Conservation (phyloP, 2,888 invertebrate species). For the Slavum lentiscoides region DNA sequence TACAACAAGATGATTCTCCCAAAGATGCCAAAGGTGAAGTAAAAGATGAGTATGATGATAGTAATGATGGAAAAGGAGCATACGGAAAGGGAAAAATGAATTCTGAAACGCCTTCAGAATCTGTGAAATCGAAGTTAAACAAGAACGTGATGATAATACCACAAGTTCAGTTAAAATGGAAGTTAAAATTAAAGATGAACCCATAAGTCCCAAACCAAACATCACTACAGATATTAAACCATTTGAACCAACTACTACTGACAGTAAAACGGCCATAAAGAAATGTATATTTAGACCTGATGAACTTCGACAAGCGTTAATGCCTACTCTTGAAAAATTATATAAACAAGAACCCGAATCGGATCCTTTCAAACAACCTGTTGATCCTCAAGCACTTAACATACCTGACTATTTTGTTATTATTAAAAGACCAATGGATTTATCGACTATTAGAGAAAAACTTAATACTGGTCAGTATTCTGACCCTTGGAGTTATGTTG, state of each 20-base stretch:
- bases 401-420: slow-evolving; percentile 97
- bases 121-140: slow-evolving; percentile 34
- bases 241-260: slow-evolving; percentile 47
- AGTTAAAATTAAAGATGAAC: slow-evolving; percentile 46
- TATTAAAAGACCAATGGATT: slow-evolving; percentile 94
- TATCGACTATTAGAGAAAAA: slow-evolving; percentile 91
- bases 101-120: slow-evolving; percentile 30
- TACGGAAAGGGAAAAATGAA: slow-evolving; percentile 51
- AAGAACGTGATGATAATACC: slow-evolving; percentile 34
- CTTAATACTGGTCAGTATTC: slow-evolving; percentile 90
- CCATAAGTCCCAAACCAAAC: slow-evolving; percentile 45
- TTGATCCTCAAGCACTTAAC: slow-evolving; percentile 87
- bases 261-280: slow-evolving; percentile 28
- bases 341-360: slow-evolving; percentile 95
- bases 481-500: slow-evolving; percentile 99
- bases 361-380: slow-evolving; percentile 93
- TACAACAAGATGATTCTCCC: slow-evolving; percentile 66
- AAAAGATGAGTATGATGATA: slow-evolving; percentile 58
- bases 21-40: slow-evolving; percentile 60
- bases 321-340: slow-evolving; percentile 93
- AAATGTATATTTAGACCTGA: slow-evolving; percentile 81
- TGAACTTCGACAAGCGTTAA: slow-evolving; percentile 84
- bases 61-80: slow-evolving; percentile 55
- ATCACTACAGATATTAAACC: slow-evolving; percentile 49
- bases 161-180: slow-evolving; percentile 44